These are phyloP conservation scores for Hypolimnas misippus DNA, from an alignment of 2,888 invertebrate genomes.

Conservation along the genomic window DNA sequence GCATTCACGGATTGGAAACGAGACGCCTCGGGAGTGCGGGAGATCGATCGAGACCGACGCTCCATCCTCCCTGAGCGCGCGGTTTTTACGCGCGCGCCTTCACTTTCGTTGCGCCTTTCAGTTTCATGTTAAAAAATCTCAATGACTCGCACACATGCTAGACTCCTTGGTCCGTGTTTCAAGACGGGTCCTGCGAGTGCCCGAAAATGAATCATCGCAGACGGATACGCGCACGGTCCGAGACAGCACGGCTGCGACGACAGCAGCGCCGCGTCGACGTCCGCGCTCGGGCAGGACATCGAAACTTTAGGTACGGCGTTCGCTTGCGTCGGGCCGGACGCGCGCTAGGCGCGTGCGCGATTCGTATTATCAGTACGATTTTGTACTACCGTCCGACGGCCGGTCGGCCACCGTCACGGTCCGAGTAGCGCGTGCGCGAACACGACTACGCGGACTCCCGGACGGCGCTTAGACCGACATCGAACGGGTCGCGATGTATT, in stretches of 20 bases:
- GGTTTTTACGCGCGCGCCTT: slow-evolving; percentile 60
- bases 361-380: slow-evolving; percentile 34
- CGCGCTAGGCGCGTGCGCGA: slow-evolving; percentile 53
- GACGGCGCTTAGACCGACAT: slow-evolving; percentile 66
- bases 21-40: slow-evolving; percentile 85
- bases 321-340: slow-evolving; percentile 57
- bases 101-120: slow-evolving; percentile 88
- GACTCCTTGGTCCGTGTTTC: slow-evolving; percentile 71
- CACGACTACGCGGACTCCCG: slow-evolving; percentile 48
- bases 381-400: slow-evolving; percentile 44
- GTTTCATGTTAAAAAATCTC: slow-evolving; percentile 76
- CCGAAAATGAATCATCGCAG: too few species aligned
- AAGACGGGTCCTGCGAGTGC: slow-evolving; percentile 87
- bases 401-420: slow-evolving; percentile 48
- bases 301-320: slow-evolving; percentile 48
- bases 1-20: slow-evolving; percentile 68
- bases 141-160: slow-evolving; percentile 87
- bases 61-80: slow-evolving; percentile 73
- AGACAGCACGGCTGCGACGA: slow-evolving; percentile 55
- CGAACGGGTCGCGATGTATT: slow-evolving; percentile 81
- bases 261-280: slow-evolving; percentile 52
- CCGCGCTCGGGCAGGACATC: slow-evolving; percentile 57
- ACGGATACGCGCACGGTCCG: slow-evolving; percentile 35
- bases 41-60: slow-evolving; percentile 60
- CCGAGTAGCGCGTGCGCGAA: slow-evolving; percentile 33